Percentiles rank a stretch among this genome's conserved stretches.
Evolutionary conservation across 2,113 vertebrate genomes (phyloP).

Genomic region (Cricetomys ansorgei): DNA sequence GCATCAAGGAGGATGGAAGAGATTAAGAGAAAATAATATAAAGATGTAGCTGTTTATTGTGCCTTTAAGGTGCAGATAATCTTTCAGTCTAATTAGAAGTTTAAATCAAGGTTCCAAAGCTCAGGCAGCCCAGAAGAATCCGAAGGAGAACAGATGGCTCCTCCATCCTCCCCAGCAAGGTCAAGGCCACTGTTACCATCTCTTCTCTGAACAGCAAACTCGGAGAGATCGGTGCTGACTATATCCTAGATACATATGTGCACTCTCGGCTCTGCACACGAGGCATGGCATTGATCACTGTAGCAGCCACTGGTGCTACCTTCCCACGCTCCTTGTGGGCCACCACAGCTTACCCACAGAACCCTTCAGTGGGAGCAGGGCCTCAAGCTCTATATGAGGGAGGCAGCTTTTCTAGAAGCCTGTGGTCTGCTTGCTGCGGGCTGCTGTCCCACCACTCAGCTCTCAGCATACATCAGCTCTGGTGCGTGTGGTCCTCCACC

Average conservation of each 20-base stretch:
- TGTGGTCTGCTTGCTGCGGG: background rate
- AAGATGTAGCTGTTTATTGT: background rate
- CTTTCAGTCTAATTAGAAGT: background rate
- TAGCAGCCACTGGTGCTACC: rapidly evolving
- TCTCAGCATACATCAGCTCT: background rate
- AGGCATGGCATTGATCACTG: too few relatives aligned
- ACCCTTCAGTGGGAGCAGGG: background rate
- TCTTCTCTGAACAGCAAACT: background rate
- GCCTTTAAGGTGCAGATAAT: background rate
- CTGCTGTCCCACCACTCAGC: background rate
- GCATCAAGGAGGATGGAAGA: background rate
- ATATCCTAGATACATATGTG: background rate
- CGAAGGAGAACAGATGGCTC: too few relatives aligned
- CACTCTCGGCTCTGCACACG: background rate
- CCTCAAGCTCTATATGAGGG: background rate
- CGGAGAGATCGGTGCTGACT: rapidly evolving
- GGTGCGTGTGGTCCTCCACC: background rate
- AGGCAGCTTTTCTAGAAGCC: background rate
- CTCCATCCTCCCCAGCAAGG: background rate
- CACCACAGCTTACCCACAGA: background rate
- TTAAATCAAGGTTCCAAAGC: background rate
- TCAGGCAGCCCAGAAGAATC: background rate
- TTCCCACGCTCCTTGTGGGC: background rate
- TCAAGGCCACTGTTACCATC: rapidly evolving
- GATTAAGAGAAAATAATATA: background rate